These are phyloP conservation scores for Balanococcus diminutus DNA, from an alignment of 2,888 invertebrate genomes.

Conservation along the genomic window DNA sequence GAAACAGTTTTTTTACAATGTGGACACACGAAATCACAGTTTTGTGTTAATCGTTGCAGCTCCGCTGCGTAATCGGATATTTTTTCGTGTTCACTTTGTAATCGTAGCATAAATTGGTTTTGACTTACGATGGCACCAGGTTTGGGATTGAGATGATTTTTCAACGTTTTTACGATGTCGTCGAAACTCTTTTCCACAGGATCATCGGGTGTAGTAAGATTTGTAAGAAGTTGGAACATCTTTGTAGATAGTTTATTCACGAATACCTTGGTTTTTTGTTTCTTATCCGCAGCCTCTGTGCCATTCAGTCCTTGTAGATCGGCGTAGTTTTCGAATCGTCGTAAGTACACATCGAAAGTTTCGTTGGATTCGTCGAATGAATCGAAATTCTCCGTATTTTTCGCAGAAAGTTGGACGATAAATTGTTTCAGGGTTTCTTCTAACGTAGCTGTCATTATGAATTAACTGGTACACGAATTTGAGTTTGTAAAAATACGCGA, in stretches of 20 bases:
- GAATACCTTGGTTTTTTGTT: not conserved
- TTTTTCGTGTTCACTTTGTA: not conserved
- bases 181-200: not conserved
- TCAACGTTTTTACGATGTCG: not conserved
- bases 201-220: not conserved
- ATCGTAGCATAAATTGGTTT: not conserved
- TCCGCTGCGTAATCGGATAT: not conserved
- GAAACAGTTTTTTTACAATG: conserved; percentile 6
- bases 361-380: not conserved
- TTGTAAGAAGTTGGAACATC: not conserved
- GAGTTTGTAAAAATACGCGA: not conserved
- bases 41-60: not conserved
- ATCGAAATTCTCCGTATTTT: not conserved
- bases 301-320: not conserved
- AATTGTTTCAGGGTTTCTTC: not conserved
- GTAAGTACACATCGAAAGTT: not conserved
- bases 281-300: not conserved
- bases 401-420: not conserved
- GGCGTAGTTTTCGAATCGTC: not conserved
- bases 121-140: not conserved
- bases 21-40: not conserved
- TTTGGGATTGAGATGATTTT: not conserved
- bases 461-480: not conserved
- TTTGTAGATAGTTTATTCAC: not conserved
- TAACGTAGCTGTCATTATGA: not conserved